Conservation (phyloP, 2,113 vertebrate species). For the Corythornis madagascariensis region DNA sequence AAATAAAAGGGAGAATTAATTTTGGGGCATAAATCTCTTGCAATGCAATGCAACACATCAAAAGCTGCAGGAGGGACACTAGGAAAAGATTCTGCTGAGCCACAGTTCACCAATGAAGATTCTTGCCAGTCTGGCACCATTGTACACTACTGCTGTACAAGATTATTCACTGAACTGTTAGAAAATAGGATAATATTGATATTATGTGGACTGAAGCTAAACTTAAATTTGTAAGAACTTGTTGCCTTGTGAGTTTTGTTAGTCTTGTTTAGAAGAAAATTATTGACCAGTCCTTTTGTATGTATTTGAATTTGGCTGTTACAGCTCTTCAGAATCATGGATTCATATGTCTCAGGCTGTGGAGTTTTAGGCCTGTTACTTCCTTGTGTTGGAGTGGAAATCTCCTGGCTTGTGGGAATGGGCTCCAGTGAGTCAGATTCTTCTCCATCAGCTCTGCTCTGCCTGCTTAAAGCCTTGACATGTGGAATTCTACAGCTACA, state of each 20-base stretch:
- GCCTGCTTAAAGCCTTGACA: neutral
- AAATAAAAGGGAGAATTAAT: neutral
- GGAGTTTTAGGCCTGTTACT: neutral
- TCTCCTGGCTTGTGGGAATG: neutral
- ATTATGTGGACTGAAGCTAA: neutral
- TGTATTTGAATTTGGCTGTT: neutral
- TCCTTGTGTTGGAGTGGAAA: neutral
- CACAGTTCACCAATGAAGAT: neutral
- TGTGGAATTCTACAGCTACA: neutral
- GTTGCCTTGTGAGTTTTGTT: neutral
- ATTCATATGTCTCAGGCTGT: neutral
- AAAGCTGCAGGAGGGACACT: neutral
- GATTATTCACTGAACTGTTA: neutral
- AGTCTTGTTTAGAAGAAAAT: neutral
- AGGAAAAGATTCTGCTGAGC: neutral
- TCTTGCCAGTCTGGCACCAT: neutral
- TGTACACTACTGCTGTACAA: neutral
- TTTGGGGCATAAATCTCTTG: neutral
- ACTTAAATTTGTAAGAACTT: neutral
- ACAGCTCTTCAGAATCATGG: neutral
- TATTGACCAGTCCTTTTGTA: neutral
- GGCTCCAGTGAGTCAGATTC: neutral
- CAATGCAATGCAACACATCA: neutral
- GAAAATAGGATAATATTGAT: neutral
- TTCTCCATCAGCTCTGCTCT: neutral